These are phyloP conservation scores for Geotrypetes seraphini DNA, from an alignment of 2,797 vertebrate genomes.

Conservation along the genomic window DNA sequence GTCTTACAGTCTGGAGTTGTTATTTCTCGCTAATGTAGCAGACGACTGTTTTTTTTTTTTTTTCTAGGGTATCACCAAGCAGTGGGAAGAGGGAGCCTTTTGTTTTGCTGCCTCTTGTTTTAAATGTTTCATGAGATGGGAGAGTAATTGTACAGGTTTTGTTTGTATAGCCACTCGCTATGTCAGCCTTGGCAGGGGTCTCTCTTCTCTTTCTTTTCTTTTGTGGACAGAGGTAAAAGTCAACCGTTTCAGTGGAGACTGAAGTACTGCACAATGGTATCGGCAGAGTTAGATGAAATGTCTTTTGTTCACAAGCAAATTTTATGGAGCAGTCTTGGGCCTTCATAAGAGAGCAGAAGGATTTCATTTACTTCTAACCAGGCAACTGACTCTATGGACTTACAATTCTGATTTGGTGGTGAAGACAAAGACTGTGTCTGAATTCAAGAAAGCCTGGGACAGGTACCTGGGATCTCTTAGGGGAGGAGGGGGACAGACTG, in stretches of 20 bases:
- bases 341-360: no score
- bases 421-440: no score
- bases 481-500: no score
- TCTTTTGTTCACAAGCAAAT: no score
- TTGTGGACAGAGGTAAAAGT: no score
- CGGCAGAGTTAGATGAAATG: no score
- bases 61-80: conserved; percentile 25
- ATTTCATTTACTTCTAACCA: no score
- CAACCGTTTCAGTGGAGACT: no score
- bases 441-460: no score
- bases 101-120: conserved; percentile 21
- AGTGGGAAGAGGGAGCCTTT: conserved; percentile 21
- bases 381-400: neutral
- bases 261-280: no score
- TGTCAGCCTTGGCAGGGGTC: neutral
- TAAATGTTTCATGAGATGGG: conserved; percentile 1
- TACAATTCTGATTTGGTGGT: neutral
- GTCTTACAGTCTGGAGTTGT: conserved; percentile 36
- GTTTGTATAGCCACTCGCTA: neutral
- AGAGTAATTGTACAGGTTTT: neutral
- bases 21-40: conserved; percentile 40
- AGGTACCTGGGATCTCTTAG: no score
- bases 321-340: no score
- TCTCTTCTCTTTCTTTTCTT: conserved; percentile 5
- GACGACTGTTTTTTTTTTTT: conserved; percentile 29